Evolutionary conservation across 2,797 vertebrate species (phyloP).

Genomic region (Peromyscus aztecus): DNA sequence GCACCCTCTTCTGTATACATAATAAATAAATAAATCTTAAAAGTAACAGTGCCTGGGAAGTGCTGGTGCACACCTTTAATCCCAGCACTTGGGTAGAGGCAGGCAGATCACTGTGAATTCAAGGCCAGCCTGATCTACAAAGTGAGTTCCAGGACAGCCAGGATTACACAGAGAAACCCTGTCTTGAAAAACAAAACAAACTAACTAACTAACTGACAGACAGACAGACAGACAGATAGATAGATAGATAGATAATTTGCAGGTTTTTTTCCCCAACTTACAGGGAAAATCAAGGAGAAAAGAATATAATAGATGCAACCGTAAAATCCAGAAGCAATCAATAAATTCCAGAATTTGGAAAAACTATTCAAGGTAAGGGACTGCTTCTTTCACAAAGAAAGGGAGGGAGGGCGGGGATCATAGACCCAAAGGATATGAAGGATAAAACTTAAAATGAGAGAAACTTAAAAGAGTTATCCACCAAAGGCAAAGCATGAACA

Average conservation of each 20-base stretch:
- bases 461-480: not conserved
- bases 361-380: not conserved
- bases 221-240: too few species aligned
- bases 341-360: not conserved
- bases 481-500: not conserved
- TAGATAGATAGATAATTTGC: too few species aligned
- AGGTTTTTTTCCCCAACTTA: not conserved
- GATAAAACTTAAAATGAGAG: not conserved
- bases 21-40: too few species aligned
- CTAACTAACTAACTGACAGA: too few species aligned
- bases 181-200: too few species aligned
- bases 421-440: not conserved
- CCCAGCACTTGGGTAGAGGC: not conserved
- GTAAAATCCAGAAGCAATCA: slow-evolving; percentile 17
- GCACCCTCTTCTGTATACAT: too few species aligned
- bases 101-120: not conserved
- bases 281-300: not conserved
- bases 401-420: not conserved
- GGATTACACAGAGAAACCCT: not conserved
- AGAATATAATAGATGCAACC: not conserved
- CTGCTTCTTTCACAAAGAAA: slow-evolving; percentile 51
- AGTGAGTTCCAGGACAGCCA: not conserved
- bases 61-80: not conserved
- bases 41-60: not conserved
- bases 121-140: not conserved